phyloP scores from a whole-genome alignment of 2,888 invertebrate genomes.

The Thymelicus acteon region DNA sequence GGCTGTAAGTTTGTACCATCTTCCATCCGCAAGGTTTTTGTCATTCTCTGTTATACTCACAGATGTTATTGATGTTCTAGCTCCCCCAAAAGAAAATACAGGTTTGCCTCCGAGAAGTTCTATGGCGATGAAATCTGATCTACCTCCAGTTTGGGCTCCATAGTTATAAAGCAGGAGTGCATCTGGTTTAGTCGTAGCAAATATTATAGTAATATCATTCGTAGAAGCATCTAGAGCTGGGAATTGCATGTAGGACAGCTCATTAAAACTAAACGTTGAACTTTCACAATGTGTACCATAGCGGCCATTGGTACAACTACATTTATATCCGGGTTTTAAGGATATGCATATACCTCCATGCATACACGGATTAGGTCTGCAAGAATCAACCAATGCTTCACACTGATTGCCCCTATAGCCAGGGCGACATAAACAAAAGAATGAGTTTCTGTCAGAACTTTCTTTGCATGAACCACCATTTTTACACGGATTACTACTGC shows the following conservation, averaged over 20 bases:
- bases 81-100: slow-evolving; percentile 95
- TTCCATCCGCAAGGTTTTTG: slow-evolving; percentile 91
- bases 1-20: slow-evolving; percentile 96
- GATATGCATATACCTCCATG: slow-evolving; percentile 95
- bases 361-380: slow-evolving; percentile 96
- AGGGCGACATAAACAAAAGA: slow-evolving; percentile 95
- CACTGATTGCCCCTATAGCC: slow-evolving; percentile 97
- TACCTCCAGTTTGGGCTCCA: slow-evolving; percentile 93
- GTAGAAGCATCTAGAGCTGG: slow-evolving; percentile 93
- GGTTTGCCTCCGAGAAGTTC: slow-evolving; percentile 94
- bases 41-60: slow-evolving; percentile 87
- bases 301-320: slow-evolving; percentile 93
- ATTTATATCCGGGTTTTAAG: slow-evolving; percentile 94
- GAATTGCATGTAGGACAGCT: slow-evolving; percentile 95
- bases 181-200: slow-evolving; percentile 94
- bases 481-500: slow-evolving; percentile 93
- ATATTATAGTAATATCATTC: slow-evolving; percentile 95
- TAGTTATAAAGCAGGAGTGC: slow-evolving; percentile 96
- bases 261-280: slow-evolving; percentile 94
- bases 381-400: slow-evolving; percentile 94
- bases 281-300: slow-evolving; percentile 97
- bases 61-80: slow-evolving; percentile 94
- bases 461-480: slow-evolving; percentile 97
- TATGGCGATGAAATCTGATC: slow-evolving; percentile 96
- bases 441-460: slow-evolving; percentile 93